Evolutionary conservation across 35 echinoderm and acorn worm genomes (phyloP).

Genomic region (Strongylocentrotus purpuratus): DNA sequence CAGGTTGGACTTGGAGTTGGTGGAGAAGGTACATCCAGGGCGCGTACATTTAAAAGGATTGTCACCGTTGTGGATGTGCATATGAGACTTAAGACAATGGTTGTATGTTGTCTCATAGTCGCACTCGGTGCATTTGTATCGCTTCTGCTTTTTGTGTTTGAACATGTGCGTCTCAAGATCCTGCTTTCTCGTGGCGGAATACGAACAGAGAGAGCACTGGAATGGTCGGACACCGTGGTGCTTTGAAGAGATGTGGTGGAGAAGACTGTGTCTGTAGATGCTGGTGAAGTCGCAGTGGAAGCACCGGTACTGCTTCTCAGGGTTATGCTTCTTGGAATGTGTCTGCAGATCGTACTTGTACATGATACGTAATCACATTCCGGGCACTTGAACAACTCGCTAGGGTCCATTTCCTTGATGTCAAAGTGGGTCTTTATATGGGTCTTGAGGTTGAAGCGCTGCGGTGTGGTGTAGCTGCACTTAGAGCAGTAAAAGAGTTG

Average conservation of each 20-base stretch:
- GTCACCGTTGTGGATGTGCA: conserved; percentile 74
- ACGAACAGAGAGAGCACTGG: conserved; percentile 75
- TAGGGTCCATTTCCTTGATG: conserved; percentile 72
- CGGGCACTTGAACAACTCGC: conserved; percentile 74
- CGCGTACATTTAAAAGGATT: conserved; percentile 64
- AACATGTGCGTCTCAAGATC: conserved; percentile 80
- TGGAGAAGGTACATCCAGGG: conserved; percentile 71
- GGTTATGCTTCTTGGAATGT: conserved; percentile 77
- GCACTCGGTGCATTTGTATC: conserved; percentile 71
- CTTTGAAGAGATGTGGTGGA: conserved; percentile 85
- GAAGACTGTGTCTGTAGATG: conserved; percentile 91
- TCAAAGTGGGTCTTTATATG: conserved; percentile 82
- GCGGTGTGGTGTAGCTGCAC: conserved; percentile 69
- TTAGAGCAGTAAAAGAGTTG: conserved; percentile 71
- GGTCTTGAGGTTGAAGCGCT: conserved; percentile 84
- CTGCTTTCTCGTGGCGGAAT: conserved; percentile 74
- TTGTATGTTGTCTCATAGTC: conserved; percentile 74
- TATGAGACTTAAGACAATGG: conserved; percentile 73
- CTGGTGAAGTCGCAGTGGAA: conserved; percentile 83
- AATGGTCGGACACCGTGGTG: conserved; percentile 78
- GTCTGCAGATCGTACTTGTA: conserved; percentile 86
- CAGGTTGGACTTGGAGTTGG: conserved; percentile 79
- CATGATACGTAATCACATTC: conserved; percentile 84
- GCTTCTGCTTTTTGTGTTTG: conserved; percentile 60
- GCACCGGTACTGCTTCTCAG: conserved; percentile 80